phyloP scores from a whole-genome alignment of 1,140 invertebrate genomes.

The Nebria ingens region DNA sequence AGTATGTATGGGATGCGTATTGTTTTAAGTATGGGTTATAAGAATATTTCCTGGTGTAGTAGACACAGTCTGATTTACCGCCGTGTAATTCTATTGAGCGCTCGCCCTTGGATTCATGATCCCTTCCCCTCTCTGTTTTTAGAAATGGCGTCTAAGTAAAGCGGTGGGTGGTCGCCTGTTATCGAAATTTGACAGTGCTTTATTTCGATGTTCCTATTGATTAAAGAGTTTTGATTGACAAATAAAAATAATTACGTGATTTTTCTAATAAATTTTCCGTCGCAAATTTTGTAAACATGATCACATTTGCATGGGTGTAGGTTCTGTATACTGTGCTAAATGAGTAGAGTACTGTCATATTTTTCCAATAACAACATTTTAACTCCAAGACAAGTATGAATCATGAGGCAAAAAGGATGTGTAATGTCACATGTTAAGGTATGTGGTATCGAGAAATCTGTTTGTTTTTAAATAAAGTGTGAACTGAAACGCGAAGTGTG shows the following conservation, averaged over 20 bases:
- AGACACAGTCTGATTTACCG: neutral
- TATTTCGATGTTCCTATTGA: conserved; percentile 20
- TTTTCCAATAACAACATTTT: conserved; percentile 6
- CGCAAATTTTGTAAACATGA: conserved; percentile 2
- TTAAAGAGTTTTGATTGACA: conserved; percentile 10
- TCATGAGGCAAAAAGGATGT: conserved; percentile 7
- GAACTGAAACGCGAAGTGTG: neutral
- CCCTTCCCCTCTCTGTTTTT: neutral
- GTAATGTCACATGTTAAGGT: conserved; percentile 8
- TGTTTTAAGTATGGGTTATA: no score
- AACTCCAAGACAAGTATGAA: neutral
- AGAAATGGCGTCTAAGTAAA: conserved; percentile 26
- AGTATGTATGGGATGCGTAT: no score
- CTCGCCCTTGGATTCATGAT: neutral
- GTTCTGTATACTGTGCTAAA: neutral
- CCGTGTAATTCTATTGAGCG: conserved; percentile 3
- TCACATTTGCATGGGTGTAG: conserved; percentile 2
- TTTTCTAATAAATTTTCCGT: conserved; percentile 2
- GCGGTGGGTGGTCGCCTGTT: conserved; percentile 26
- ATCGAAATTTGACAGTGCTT: conserved; percentile 25
- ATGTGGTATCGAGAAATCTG: neutral
- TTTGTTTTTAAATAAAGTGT: neutral
- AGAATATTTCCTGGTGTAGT: no score
- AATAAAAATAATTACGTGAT: conserved; percentile 12
- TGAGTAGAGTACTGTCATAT: conserved; percentile 1